phyloP scores from a whole-genome alignment of 2,797 vertebrate species.

The Erpetoichthys calabaricus region DNA sequence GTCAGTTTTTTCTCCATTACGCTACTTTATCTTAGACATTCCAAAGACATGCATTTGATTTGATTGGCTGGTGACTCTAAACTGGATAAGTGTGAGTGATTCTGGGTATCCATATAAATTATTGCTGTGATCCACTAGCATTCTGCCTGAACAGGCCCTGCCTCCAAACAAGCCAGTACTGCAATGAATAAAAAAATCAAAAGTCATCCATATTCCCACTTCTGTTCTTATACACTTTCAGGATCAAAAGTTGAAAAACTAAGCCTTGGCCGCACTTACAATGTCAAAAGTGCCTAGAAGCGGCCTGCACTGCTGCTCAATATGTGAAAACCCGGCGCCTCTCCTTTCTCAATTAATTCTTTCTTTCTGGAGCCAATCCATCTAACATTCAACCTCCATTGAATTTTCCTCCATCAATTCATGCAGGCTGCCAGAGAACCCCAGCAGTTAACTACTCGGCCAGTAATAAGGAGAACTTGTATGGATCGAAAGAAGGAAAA shows the following conservation, averaged over 20 bases:
- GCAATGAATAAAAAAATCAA: too few species aligned
- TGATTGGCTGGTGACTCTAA: too few species aligned
- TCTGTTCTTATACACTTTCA: background rate
- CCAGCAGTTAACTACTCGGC: slow-evolving; percentile 4
- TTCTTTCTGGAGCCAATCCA: slow-evolving; percentile 12
- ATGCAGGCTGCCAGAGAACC: slow-evolving; percentile 15
- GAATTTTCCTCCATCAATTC: slow-evolving; percentile 17
- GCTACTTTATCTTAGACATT: too few species aligned
- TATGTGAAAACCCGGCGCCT: slow-evolving; percentile 7
- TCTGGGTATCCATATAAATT: too few species aligned
- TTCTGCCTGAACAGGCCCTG: too few species aligned
- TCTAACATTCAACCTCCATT: slow-evolving; percentile 17
- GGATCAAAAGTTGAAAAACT: background rate
- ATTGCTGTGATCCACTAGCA: too few species aligned
- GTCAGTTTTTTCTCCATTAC: too few species aligned
- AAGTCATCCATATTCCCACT: background rate
- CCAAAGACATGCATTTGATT: too few species aligned
- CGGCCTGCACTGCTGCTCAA: slow-evolving; percentile 16
- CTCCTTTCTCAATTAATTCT: slow-evolving; percentile 18
- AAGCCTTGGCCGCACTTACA: too few species aligned
- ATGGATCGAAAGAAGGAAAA: background rate
- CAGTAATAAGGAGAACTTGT: background rate
- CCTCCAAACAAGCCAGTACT: too few species aligned
- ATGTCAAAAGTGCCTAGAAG: slow-evolving; percentile 10
- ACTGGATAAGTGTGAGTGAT: too few species aligned